These are phyloP conservation scores for Zygogramma bicolorata DNA, from an alignment of 2,888 invertebrate species.

Conservation along the genomic window DNA sequence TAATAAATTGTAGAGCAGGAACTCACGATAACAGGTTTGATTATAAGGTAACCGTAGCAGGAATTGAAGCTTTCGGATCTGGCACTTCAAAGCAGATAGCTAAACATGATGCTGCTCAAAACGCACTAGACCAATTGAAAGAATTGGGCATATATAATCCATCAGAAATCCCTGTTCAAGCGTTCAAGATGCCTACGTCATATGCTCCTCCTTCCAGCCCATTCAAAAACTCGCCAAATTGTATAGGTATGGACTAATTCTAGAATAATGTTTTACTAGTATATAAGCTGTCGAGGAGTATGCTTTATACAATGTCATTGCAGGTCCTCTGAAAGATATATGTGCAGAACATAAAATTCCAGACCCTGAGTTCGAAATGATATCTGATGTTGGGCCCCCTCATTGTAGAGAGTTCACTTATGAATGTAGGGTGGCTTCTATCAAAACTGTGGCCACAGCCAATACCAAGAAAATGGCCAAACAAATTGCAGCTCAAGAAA, in stretches of 20 bases:
- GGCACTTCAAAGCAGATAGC: conserved; percentile 71
- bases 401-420: conserved; percentile 75
- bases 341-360: conserved; percentile 68
- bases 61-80: conserved; percentile 60
- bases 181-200: conserved; percentile 51
- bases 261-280: not conserved
- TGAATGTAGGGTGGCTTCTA: conserved; percentile 70
- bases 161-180: conserved; percentile 50
- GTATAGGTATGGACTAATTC: conserved; percentile 37
- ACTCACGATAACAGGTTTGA: conserved; percentile 68
- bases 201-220: conserved; percentile 21
- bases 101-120: conserved; percentile 72
- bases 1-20: conserved; percentile 55
- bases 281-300: too few species aligned
- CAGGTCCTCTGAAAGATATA: conserved; percentile 63
- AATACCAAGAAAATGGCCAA: conserved; percentile 77
- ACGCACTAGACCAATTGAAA: conserved; percentile 66
- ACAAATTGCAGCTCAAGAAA: conserved; percentile 72
- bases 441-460: conserved; percentile 70
- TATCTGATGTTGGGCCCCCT: conserved; percentile 76
- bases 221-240: conserved; percentile 39
- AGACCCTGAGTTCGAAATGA: conserved; percentile 69
- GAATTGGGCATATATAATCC: conserved; percentile 61
- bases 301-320: too few species aligned
- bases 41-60: conserved; percentile 63